Conservation (phyloP, 2,888 invertebrate species). For the Smittia aterrima region DNA sequence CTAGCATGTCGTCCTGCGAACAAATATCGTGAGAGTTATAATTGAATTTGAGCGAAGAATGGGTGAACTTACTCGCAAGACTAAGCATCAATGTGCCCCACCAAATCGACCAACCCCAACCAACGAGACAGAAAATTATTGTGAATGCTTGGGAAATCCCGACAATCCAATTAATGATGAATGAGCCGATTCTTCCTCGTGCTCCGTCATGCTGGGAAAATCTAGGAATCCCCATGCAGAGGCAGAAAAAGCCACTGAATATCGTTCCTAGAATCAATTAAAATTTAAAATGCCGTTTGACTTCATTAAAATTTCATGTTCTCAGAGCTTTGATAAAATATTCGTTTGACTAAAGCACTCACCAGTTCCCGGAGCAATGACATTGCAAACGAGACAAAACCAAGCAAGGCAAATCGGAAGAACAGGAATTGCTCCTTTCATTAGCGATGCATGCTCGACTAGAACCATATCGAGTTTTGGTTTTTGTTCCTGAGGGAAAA, state of each 20-base stretch:
- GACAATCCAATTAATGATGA: constrained; percentile 81
- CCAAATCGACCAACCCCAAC: constrained; percentile 98
- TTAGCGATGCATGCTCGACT: constrained; percentile 79
- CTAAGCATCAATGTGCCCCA: constrained; percentile 94
- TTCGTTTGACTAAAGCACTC: constrained; percentile 45
- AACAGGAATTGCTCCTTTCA: constrained; percentile 90
- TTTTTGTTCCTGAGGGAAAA: constrained; percentile 62
- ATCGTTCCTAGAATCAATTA: constrained; percentile 70
- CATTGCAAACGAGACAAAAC: constrained; percentile 81
- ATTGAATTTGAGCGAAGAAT: no score
- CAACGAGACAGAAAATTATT: constrained; percentile 88
- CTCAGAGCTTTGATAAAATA: constrained; percentile 10
- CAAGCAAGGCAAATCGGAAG: constrained; percentile 83
- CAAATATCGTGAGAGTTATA: background rate
- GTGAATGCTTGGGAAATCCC: constrained; percentile 89
- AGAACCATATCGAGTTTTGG: constrained; percentile 74
- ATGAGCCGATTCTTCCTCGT: constrained; percentile 72
- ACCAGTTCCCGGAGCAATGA: constrained; percentile 77
- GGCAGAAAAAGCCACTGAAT: constrained; percentile 81
- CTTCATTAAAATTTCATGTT: constrained; percentile 16
- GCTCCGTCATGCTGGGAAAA: constrained; percentile 79
- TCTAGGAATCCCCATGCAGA: constrained; percentile 85
- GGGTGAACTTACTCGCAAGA: constrained; percentile 74
- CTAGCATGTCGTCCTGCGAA: background rate
- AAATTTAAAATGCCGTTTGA: background rate